A percentile compares a stretch with the other conserved stretches of the same genome.
Conservation (phyloP, 2,797 vertebrate species). For the Schizothorax lantsangensis region DNA sequence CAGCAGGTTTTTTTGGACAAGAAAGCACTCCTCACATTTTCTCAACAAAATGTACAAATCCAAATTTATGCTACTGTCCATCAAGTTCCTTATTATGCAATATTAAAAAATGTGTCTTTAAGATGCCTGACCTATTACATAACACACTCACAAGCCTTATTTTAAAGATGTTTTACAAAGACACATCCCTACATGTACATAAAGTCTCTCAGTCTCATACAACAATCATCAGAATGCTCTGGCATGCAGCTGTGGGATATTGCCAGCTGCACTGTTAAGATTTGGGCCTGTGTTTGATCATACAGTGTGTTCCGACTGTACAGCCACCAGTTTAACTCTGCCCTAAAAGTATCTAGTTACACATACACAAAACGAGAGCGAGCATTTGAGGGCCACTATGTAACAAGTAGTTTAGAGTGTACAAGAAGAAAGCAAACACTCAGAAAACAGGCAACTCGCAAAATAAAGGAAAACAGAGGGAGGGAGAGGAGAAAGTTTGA, state of each 20-base stretch:
- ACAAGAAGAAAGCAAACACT: conserved; percentile 11
- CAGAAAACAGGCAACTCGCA: background rate
- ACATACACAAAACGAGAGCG: conserved; percentile 27
- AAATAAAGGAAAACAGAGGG: conserved; percentile 35
- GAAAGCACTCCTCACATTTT: background rate
- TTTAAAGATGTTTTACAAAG: conserved; percentile 22
- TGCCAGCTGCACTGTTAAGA: conserved; percentile 43
- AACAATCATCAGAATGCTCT: conserved; percentile 12
- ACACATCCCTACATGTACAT: conserved; percentile 15
- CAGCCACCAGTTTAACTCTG: conserved; percentile 29
- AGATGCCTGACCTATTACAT: conserved; percentile 4
- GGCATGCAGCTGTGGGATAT: conserved; percentile 14
- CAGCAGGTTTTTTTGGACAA: background rate
- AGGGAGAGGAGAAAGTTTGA: conserved; percentile 18
- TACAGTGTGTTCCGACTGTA: background rate
- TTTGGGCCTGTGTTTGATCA: conserved; percentile 24
- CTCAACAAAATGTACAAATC: background rate
- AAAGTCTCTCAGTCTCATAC: background rate
- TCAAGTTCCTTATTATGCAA: background rate
- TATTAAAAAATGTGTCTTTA: background rate
- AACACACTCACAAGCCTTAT: conserved; percentile 7
- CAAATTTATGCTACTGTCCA: background rate
- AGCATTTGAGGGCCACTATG: background rate
- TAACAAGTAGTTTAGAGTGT: background rate
- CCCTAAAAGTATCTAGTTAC: conserved; percentile 20